Evolutionary conservation across 2,797 vertebrate species (phyloP), one percentile per base, ranked within the genome.

Genomic region (Sparidentex hasta): DNA sequence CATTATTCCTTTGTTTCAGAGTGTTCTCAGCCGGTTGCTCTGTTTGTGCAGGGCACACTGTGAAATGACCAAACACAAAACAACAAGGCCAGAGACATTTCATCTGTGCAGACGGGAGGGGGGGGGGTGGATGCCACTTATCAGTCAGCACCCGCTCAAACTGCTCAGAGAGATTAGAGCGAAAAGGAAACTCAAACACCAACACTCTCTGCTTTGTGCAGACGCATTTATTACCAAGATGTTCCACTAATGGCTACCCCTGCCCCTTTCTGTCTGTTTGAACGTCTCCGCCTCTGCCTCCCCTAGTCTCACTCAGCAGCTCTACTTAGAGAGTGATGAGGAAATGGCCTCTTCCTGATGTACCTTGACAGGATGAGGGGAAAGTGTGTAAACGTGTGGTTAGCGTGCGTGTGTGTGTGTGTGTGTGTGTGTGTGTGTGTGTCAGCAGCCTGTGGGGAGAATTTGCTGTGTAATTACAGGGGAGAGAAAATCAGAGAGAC

Each of bases 391-490:
- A 79, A 71, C 4, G 67, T 83, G 86, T 70, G 83, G 84, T 90
- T 85, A 56, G 70, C 1, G 47, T 64, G 65, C 63, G 46, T 27
- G 27, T 27, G 27, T 27, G 25, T 27, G 25, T 27, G 25, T 56
- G 46, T 27, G 27, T 27, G 27, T 27, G 25, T 27, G 25, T 27
- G 25, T 56, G 71, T 25, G 61, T 56, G 65, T 65, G 46, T 74
- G 67, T 85, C 72, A 64, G 80, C 82, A 80, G 92, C 85, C 81
- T 85, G 76, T n/a, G 77, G 85, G 84, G 71, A 83, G 78, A 84
- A 86, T 85, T 59, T 86, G 83, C 89, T 87, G 83, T 81, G 90
- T 91, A 94, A 93, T 94, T 92, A 93, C 84, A 90, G 89, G 70
- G 81, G 52, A 84, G 73, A 74, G 85, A 83, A 82, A 86, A 85